phyloP scores from a whole-genome alignment of 2,888 invertebrate species.

The Mongoloraphidia duomilia region DNA sequence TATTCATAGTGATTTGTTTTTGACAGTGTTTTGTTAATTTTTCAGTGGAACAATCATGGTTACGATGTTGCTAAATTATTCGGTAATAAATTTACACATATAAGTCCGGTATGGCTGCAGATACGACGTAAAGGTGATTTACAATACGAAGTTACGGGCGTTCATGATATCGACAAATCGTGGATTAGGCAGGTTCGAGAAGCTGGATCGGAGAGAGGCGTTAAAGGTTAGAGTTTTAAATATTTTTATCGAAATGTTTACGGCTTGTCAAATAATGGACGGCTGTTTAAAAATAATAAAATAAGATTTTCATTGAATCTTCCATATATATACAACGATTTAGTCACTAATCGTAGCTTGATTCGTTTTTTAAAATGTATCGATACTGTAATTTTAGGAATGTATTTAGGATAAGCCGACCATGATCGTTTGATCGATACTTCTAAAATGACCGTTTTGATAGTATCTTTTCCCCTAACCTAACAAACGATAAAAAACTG shows the following conservation, averaged over 20 bases:
- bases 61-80: slow-evolving; percentile 85
- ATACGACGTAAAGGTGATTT: slow-evolving; percentile 47
- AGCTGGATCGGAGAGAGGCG: slow-evolving; percentile 33
- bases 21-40: slow-evolving; percentile 14
- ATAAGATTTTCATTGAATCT: no score
- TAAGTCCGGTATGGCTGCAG: slow-evolving; percentile 94
- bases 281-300: no score
- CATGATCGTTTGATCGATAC: no score
- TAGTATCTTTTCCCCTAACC: no score
- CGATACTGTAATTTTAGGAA: no score
- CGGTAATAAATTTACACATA: slow-evolving; percentile 73
- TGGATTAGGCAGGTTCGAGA: slow-evolving; percentile 66
- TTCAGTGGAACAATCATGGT: slow-evolving; percentile 89
- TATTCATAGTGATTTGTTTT: neutral
- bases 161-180: slow-evolving; percentile 71
- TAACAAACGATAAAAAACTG: no score
- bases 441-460: no score
- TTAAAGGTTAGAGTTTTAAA: slow-evolving; percentile 38
- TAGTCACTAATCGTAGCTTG: no score
- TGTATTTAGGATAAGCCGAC: no score
- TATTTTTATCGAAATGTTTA: neutral
- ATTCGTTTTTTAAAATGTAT: no score
- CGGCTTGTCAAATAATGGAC: slow-evolving; percentile 3
- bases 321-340: no score
- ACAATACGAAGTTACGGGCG: slow-evolving; percentile 51